Percentiles rank a stretch among this genome's conserved stretches.
Evolutionary conservation across 2,113 vertebrate genomes (phyloP).

Genomic region (Pollachius pollachius): DNA sequence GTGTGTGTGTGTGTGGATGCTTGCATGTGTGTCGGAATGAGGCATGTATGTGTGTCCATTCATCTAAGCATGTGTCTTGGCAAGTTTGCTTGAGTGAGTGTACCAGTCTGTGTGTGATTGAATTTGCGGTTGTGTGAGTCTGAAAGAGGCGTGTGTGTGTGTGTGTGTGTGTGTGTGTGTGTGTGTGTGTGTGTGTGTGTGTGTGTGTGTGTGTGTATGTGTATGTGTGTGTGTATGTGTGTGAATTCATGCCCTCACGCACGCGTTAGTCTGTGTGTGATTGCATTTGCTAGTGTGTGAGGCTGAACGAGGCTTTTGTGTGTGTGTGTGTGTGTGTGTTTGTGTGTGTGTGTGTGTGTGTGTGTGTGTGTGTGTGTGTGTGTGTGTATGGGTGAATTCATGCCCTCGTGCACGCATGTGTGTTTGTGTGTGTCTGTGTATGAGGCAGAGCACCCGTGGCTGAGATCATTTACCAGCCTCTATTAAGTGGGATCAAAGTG

Average conservation of each 20-base stretch:
- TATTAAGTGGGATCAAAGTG: constrained; percentile 78
- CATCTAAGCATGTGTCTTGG: too few species aligned
- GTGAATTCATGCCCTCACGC: too few species aligned
- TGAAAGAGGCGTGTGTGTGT: too few species aligned
- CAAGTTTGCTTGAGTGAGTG: background rate
- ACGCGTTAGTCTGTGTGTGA: too few species aligned
- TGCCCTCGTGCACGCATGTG: constrained; percentile 6
- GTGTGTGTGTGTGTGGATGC: background rate
- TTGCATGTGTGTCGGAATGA: constrained; percentile 1
- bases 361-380: constrained; percentile 16
- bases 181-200: constrained; percentile 14
- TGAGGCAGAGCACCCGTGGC: constrained; percentile 52
- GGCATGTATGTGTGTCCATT: too few species aligned
- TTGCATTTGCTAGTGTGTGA: too few species aligned
- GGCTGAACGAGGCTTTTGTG: too few species aligned
- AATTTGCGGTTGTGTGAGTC: too few species aligned
- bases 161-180: too few species aligned
- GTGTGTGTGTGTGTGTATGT: constrained; percentile 8
- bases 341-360: too few species aligned
- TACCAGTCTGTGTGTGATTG: constrained; percentile 7
- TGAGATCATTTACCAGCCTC: constrained; percentile 78
- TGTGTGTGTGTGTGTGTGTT: too few species aligned
- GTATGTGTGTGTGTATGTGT: too few species aligned
- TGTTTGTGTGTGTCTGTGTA: constrained; percentile 11
- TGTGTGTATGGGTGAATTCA: constrained; percentile 27